Evolutionary conservation across 2,113 vertebrate genomes (phyloP).

Genomic region (Pelecanoides urinatrix): DNA sequence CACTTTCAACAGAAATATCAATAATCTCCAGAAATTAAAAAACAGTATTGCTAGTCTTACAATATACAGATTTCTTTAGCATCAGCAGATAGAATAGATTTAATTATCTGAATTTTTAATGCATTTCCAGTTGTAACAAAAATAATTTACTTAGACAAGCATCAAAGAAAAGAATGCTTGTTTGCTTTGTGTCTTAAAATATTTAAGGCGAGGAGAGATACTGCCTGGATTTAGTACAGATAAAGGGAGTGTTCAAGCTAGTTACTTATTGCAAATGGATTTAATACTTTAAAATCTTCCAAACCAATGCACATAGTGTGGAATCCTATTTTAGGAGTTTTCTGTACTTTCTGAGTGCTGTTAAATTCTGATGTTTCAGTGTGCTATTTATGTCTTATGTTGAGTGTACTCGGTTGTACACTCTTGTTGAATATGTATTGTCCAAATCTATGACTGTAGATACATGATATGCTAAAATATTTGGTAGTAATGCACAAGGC

Average conservation of each 20-base stretch:
- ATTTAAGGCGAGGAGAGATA: background rate
- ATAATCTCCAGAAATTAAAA: conserved; percentile 22
- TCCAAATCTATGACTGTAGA: background rate
- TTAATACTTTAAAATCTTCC: background rate
- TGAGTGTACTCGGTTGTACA: background rate
- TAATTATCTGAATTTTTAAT: conserved; percentile 11
- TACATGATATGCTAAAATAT: background rate
- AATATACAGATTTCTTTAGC: background rate
- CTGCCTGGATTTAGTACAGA: background rate
- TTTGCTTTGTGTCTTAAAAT: background rate
- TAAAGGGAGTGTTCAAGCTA: background rate
- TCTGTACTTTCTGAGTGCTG: background rate
- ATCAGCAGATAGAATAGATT: background rate
- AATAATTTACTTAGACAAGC: background rate
- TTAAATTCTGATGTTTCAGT: background rate
- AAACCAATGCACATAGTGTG: background rate
- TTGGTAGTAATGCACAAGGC: background rate
- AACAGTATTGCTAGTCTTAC: background rate
- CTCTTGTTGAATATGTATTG: background rate
- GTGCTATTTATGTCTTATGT: background rate
- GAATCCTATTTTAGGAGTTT: background rate
- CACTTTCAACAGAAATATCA: background rate
- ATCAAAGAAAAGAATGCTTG: background rate
- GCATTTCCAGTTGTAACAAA: background rate
- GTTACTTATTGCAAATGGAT: background rate